A percentile compares a stretch with the other conserved stretches of the same genome.
These are phyloP conservation scores for Anarhynchus alexandrinus DNA, from an alignment of 2,113 vertebrate genomes.

Conservation along the genomic window DNA sequence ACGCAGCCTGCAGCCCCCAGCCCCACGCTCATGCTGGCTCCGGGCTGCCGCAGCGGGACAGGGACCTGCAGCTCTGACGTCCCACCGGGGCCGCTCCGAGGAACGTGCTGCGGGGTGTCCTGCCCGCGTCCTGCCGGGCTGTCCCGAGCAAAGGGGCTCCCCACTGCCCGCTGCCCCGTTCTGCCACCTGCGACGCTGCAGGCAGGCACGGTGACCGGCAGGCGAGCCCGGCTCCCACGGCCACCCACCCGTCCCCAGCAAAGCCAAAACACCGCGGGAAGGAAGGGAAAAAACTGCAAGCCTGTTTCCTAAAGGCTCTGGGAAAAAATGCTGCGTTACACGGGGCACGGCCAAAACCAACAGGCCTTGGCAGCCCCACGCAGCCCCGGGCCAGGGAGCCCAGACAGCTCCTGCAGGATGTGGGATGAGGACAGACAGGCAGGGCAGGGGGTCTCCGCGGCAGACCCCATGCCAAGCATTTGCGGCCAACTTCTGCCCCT, in stretches of 20 bases:
- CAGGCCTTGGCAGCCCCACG: background rate
- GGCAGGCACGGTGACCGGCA: background rate
- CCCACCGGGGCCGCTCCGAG: accelerated
- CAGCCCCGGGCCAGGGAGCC: slow-evolving; percentile 19
- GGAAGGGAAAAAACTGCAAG: slow-evolving; percentile 37
- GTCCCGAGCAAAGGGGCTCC: accelerated
- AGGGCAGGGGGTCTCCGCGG: background rate
- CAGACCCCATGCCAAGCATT: background rate
- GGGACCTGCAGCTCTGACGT: accelerated
- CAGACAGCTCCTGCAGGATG: slow-evolving; percentile 54
- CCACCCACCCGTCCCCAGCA: background rate
- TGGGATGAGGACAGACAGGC: background rate
- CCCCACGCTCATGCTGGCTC: background rate
- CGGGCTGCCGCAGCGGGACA: accelerated
- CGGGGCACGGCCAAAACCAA: slow-evolving; percentile 55
- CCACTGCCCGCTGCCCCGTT: accelerated
- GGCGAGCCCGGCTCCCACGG: background rate
- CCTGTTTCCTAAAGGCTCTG: slow-evolving; percentile 55
- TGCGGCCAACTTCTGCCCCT: background rate
- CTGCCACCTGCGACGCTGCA: background rate
- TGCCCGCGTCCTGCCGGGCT: accelerated
- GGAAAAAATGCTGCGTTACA: slow-evolving; percentile 40
- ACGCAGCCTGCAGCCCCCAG: background rate
- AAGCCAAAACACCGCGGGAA: background rate
- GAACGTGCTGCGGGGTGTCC: background rate